phyloP scores from a whole-genome alignment of 1,140 invertebrate species.

The Tetramorium simillimum region DNA sequence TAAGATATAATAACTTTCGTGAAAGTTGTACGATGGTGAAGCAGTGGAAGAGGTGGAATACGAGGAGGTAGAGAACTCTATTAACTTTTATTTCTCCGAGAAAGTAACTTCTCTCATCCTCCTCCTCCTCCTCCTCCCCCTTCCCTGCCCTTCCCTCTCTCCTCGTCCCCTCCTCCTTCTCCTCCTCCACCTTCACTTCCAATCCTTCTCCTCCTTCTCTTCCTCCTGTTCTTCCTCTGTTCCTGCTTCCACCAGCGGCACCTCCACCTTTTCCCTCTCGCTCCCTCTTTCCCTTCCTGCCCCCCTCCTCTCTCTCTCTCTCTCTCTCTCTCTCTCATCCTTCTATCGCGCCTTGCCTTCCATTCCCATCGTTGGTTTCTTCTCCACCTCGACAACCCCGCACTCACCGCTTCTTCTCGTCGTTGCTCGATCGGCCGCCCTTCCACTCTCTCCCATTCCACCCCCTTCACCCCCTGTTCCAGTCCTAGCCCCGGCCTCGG shows the following conservation, averaged over 20 bases:
- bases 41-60: slow-evolving; percentile 69
- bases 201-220: slow-evolving; percentile 8
- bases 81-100: slow-evolving; percentile 84
- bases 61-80: slow-evolving; percentile 78
- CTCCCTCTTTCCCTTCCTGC: neutral
- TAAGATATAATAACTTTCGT: slow-evolving; percentile 83
- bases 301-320: neutral
- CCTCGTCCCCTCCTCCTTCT: slow-evolving; percentile 1
- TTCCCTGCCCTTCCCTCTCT: slow-evolving; percentile 6
- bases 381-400: slow-evolving; percentile 43
- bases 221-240: neutral
- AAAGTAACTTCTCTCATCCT: slow-evolving; percentile 80
- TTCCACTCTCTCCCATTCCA: slow-evolving; percentile 31
- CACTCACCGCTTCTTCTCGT: slow-evolving; percentile 49
- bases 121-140: slow-evolving; percentile 19
- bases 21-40: slow-evolving; percentile 77
- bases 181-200: slow-evolving; percentile 2
- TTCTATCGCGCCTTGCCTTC: slow-evolving; percentile 45
- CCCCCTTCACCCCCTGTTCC: slow-evolving; percentile 8
- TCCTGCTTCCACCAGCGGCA: neutral
- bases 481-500: slow-evolving; percentile 28
- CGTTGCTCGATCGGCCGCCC: slow-evolving; percentile 56
- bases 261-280: neutral
- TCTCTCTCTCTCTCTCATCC: slow-evolving; percentile 18
- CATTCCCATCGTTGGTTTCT: slow-evolving; percentile 35